Base-by-base conservation (phyloP, 2,797 vertebrate genomes). In the Cynopterus sphinx region DNA sequence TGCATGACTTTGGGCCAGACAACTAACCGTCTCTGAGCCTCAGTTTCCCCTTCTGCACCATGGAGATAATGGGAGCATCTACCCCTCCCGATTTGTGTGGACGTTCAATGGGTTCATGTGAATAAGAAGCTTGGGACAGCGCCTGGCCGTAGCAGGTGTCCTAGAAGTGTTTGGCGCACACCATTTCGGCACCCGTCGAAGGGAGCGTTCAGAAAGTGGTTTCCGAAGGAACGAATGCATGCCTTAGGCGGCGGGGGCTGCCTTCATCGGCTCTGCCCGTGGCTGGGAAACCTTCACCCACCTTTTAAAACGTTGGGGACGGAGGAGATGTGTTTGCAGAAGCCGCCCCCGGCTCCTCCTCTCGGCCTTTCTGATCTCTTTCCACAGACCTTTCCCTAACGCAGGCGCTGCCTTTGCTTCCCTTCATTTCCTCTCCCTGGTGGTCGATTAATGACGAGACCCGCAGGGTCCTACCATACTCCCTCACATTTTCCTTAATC, bases 361-460 rank as follows among this genome's bases (percentile, higher is more conserved):
- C 36, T 86, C 41, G 0, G 1, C 53, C 5, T 70, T 79, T 93
- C 84, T 78, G n/a, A 94, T 91, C 61, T 82, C 90, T 87, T 24
- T 31, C 61, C 63, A 91, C 55, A n/a, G 31, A 63, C 70, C 74
- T 87, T 53, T 43, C 71, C 81, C 13, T 74, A 26, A 31, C 41
- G 11, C 9, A 28, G 36, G 87, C 61, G 73, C 2, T 63, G 13
- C 51, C 28, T 55, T 78, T 90, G n/a, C 49, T 19, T 86, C 21
- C 43, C 19, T 46, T n/a, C 68, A 2, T 74, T 89, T 74, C 16
- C 93, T 85, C 15, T 85, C n/a, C 19, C 55, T 41, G 19, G 19
- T 41, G 51, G 90, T 82, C 85, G 94, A 95, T 84, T 94, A 92
- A 94, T 74, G 96, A 87, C 70, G 51, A 85, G 87, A 91, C 85